phyloP scores from a whole-genome alignment of 2,113 vertebrate genomes.

The Thomomys bottae region DNA sequence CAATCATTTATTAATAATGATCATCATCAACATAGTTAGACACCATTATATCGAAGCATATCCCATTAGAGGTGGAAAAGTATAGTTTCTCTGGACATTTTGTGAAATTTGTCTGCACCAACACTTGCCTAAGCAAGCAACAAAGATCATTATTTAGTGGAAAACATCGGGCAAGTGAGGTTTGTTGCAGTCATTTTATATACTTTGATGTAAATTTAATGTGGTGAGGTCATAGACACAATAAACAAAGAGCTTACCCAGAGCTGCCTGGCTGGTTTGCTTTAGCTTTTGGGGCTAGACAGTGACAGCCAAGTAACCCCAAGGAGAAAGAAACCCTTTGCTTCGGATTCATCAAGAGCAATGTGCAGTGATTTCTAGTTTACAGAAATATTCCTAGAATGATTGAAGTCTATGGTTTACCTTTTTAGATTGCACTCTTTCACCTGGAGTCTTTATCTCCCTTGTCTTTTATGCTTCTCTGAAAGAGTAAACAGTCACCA shows the following conservation, averaged over 20 bases:
- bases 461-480: neutral
- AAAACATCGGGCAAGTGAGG: neutral
- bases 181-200: neutral
- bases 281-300: slow-evolving; percentile 6
- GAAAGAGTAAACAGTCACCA: neutral
- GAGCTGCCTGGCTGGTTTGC: slow-evolving; percentile 7
- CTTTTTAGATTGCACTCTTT: neutral
- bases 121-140: neutral
- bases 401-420: neutral
- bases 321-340: neutral
- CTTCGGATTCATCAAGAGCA: neutral
- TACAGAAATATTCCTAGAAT: neutral
- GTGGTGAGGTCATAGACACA: neutral
- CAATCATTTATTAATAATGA: neutral
- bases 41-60: neutral
- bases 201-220: slow-evolving; percentile 33
- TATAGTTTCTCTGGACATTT: neutral
- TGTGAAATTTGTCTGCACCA: neutral
- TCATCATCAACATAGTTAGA: neutral
- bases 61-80: neutral
- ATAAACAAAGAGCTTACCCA: neutral
- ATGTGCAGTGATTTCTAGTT: neutral
- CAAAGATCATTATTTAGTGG: neutral
- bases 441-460: neutral
- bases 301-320: neutral